Base-by-base conservation (phyloP, 2,888 invertebrate genomes). In the Noctua janthe region DNA sequence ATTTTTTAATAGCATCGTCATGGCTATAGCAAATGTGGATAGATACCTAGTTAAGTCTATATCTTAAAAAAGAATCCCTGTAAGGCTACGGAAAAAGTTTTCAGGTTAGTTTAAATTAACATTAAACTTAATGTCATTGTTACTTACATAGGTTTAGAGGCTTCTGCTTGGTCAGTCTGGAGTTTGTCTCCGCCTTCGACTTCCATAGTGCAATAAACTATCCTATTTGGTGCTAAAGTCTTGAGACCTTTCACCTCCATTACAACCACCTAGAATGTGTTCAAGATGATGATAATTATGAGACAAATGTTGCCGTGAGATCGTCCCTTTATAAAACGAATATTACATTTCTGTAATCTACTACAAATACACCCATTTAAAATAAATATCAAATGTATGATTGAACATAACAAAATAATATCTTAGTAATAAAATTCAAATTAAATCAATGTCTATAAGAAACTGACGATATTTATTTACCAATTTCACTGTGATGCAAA, bases 131-230 rank as follows among this genome's bases (percentile, higher is more conserved):
- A 47, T 66, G 1, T n/a, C 17, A 49, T 71, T 35, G 43, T 29
- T n/a, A 97, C 97, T 97, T 94, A 98, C 99, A 99, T 99, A 75
- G 99, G 99, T 95, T 99, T 99, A 5, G 99, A 99, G 47, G 99
- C 99, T 97, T 99, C 99, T 0, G 99, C 99, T 97, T 99, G 99
- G 97, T 99, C 99, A 4, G 99, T 99, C 97, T 99, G 99, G 83
- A 99, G 97, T 95, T 99, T 99, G 94, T 99, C 99, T 70, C 99
- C 99, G 84, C 99, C 99, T 96, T 99, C 99, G 62, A 99, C 99
- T 97, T 99, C 99, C 99, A 99, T 99, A 43, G 99, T 99, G 96
- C 99, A 99, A 97, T 99, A 99, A 74, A 99, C 99, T 94, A 99
- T 99, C 93, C 99, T 98, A 97, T 99, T 99, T 59, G 99, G 98